Percentiles rank a stretch among this genome's conserved stretches.
Conservation (phyloP, 2,888 invertebrate genomes). For the Oligia strigilis region DNA sequence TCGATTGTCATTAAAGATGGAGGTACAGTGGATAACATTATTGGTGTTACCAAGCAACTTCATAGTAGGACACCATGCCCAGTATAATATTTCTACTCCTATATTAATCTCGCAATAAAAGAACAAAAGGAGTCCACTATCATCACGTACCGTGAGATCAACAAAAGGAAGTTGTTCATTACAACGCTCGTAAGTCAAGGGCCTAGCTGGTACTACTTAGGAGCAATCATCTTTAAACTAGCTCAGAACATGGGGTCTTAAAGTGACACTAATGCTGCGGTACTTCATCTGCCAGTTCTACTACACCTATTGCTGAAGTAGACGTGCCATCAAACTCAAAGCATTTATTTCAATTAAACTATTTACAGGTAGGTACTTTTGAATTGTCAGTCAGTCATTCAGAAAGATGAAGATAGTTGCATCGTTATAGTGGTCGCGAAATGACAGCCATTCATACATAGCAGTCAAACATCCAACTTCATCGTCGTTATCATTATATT, state of each 20-base stretch:
- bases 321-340: background rate
- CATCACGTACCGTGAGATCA: constrained; percentile 48
- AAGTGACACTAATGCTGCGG: constrained; percentile 25
- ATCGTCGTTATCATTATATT: background rate
- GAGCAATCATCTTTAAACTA: constrained; percentile 57
- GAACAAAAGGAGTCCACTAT: constrained; percentile 51
- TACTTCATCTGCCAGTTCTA: constrained; percentile 9
- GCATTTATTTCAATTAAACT: background rate
- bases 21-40: background rate
- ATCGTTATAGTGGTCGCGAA: background rate
- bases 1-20: background rate
- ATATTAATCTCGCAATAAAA: constrained; percentile 51
- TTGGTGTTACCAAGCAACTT: background rate
- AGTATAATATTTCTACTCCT: background rate
- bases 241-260: constrained; percentile 50
- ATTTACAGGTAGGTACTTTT: background rate
- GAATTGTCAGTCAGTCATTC: background rate
- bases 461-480: background rate
- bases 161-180: constrained; percentile 53
- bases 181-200: constrained; percentile 56
- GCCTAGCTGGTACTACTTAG: constrained; percentile 52
- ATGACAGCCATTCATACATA: background rate
- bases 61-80: background rate
- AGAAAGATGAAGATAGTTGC: background rate
- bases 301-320: background rate